A percentile compares a stretch with the other conserved stretches of the same genome.
Conservation (phyloP, 2,113 vertebrate species). For the Nestor notabilis region DNA sequence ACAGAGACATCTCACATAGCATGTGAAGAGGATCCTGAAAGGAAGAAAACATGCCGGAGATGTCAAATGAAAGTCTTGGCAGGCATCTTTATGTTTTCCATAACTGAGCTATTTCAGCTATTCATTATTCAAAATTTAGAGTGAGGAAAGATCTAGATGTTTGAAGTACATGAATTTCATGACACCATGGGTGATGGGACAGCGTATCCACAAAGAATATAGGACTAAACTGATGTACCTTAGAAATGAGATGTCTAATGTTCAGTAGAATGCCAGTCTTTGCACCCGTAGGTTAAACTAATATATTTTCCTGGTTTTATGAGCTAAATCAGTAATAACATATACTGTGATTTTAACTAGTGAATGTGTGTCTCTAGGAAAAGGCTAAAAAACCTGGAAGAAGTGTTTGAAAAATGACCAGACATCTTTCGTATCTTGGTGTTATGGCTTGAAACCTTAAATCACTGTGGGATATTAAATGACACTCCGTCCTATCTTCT, state of each 20-base stretch:
- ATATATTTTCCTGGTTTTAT: not conserved
- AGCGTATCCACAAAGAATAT: not conserved
- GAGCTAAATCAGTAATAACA: not conserved
- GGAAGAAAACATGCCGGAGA: not conserved
- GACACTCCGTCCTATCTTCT: not conserved
- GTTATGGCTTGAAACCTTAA: not conserved
- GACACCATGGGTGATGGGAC: not conserved
- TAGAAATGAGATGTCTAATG: not conserved
- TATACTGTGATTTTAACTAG: not conserved
- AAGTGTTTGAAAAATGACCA: not conserved
- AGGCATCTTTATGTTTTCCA: not conserved
- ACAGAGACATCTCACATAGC: not conserved
- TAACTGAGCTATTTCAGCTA: not conserved
- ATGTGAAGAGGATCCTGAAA: not conserved
- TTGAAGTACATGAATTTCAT: not conserved
- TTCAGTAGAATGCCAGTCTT: not conserved
- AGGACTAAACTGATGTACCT: not conserved
- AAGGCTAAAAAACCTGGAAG: not conserved
- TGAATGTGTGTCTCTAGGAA: not conserved
- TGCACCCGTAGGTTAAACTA: not conserved
- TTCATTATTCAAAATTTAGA: not conserved
- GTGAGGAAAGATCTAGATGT: not conserved
- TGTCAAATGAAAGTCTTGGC: not conserved
- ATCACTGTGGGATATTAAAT: not conserved
- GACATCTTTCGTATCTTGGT: not conserved